Percentiles rank a stretch among this genome's conserved stretches.
These are phyloP conservation scores for Acleris laterana DNA, from an alignment of 2,888 invertebrate species.

Conservation along the genomic window DNA sequence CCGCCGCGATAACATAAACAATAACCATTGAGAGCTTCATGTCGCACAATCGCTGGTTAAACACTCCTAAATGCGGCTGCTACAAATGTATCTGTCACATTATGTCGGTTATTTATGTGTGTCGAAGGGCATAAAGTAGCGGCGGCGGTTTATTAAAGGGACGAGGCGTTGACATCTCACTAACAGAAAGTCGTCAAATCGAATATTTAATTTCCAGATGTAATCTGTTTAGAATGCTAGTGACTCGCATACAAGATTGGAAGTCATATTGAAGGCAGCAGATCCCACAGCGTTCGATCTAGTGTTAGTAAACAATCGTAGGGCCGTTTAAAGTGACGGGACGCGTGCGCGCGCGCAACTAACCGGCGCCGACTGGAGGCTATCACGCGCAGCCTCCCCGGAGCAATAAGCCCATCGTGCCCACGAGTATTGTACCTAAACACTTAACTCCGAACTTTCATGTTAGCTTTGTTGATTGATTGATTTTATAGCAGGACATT, in stretches of 20 bases:
- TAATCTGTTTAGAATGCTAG: constrained; percentile 51
- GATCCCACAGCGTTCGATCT: constrained; percentile 56
- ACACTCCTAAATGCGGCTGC: constrained; percentile 65
- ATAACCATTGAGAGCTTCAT: constrained; percentile 75
- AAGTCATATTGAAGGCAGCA: constrained; percentile 47
- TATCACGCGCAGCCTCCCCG: constrained; percentile 72
- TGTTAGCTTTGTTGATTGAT: constrained; percentile 34
- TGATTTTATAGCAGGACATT: too few species aligned
- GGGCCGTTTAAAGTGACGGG: constrained; percentile 44
- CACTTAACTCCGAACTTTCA: constrained; percentile 38
- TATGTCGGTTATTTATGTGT: constrained; percentile 75
- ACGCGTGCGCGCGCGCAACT: constrained; percentile 80
- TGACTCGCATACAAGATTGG: constrained; percentile 49
- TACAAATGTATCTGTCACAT: constrained; percentile 80
- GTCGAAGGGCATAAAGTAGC: constrained; percentile 66
- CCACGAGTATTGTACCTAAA: constrained; percentile 41
- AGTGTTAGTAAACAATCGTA: constrained; percentile 72
- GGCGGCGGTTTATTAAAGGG: constrained; percentile 67
- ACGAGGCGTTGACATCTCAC: constrained; percentile 74
- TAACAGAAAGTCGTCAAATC: constrained; percentile 69
- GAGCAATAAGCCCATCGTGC: constrained; percentile 52
- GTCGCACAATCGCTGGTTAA: constrained; percentile 62
- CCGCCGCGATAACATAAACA: constrained; percentile 73
- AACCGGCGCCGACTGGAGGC: constrained; percentile 77
- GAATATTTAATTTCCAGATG: constrained; percentile 60